These are phyloP conservation scores for Andrena minutula DNA, from an alignment of 2,888 invertebrate species.

Conservation along the genomic window DNA sequence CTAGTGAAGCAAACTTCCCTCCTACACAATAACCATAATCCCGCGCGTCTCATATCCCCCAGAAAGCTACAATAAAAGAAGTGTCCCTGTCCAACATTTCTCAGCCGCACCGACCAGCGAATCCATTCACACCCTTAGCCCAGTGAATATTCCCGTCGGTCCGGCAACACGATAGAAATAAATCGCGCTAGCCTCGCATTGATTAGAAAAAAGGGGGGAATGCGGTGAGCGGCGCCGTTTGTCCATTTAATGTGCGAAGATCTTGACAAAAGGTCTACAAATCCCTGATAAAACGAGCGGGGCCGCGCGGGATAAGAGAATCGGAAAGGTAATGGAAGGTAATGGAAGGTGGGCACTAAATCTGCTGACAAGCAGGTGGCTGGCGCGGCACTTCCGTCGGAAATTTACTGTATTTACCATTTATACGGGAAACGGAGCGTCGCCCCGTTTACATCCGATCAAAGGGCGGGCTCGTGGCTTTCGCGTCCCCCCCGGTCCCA, in stretches of 20 bases:
- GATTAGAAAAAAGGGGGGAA: constrained; percentile 28
- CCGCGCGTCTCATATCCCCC: too few species aligned
- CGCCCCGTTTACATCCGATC: constrained; percentile 4
- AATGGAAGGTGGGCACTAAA: constrained; percentile 27
- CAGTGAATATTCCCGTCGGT: constrained; percentile 18
- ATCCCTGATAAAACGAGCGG: constrained; percentile 33
- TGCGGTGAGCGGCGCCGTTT: constrained; percentile 12
- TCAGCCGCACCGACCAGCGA: not conserved
- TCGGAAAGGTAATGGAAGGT: constrained; percentile 32
- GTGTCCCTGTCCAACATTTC: not conserved
- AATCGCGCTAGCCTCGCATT: constrained; percentile 26
- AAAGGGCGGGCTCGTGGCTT: not conserved
- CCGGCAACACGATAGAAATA: constrained; percentile 5
- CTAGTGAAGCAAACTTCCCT: too few species aligned
- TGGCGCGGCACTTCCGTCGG: constrained; percentile 7
- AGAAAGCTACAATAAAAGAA: too few species aligned
- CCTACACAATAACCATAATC: too few species aligned
- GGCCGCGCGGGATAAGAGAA: constrained; percentile 39
- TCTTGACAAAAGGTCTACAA: constrained; percentile 56
- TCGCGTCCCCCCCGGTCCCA: not conserved
- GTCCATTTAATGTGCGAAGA: constrained; percentile 49
- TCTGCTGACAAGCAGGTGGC: constrained; percentile 17
- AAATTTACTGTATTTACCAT: constrained; percentile 48
- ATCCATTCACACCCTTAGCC: not conserved
- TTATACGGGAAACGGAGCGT: not conserved